These are phyloP conservation scores for Chrysolina oricalcia DNA, from an alignment of 2,888 invertebrate genomes.

Conservation along the genomic window DNA sequence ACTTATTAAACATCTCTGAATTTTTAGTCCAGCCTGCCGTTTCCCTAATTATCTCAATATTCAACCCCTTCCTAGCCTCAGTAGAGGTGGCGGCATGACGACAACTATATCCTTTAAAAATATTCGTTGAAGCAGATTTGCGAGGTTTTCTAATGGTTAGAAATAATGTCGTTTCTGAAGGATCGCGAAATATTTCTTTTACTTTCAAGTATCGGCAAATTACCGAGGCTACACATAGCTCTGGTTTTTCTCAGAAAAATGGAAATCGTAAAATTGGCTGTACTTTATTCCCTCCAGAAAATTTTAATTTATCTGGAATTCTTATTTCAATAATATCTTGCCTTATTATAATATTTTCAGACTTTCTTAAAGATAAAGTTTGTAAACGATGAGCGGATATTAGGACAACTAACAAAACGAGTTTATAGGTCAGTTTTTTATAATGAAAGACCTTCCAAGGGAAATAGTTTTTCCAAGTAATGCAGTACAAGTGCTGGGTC, in stretches of 20 bases:
- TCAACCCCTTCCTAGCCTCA: conserved; percentile 31
- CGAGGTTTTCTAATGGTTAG: conserved; percentile 4
- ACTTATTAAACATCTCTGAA: conserved; percentile 36
- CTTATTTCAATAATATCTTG: conserved; percentile 30
- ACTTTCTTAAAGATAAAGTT: not conserved
- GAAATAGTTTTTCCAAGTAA: not conserved
- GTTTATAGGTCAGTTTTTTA: conserved; percentile 23
- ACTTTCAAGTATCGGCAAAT: not conserved
- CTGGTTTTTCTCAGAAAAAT: conserved; percentile 27
- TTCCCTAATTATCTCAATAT: conserved; percentile 36
- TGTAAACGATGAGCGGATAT: conserved; percentile 15
- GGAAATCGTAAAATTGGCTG: conserved; percentile 34
- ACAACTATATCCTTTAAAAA: conserved; percentile 37
- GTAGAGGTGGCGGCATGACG: conserved; percentile 44
- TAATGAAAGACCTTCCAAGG: not conserved
- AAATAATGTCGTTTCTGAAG: too few relatives aligned
- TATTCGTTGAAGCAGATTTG: conserved; percentile 15
- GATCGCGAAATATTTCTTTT: too few relatives aligned
- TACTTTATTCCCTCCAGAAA: conserved; percentile 34
- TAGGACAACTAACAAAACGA: not conserved
- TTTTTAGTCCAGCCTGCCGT: conserved; percentile 44
- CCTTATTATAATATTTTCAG: conserved; percentile 21
- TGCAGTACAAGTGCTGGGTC: not conserved
- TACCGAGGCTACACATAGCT: conserved; percentile 21
- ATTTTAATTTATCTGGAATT: conserved; percentile 46